Base-by-base conservation (phyloP, 2,113 vertebrate genomes). In the Pomatostomus ruficeps region DNA sequence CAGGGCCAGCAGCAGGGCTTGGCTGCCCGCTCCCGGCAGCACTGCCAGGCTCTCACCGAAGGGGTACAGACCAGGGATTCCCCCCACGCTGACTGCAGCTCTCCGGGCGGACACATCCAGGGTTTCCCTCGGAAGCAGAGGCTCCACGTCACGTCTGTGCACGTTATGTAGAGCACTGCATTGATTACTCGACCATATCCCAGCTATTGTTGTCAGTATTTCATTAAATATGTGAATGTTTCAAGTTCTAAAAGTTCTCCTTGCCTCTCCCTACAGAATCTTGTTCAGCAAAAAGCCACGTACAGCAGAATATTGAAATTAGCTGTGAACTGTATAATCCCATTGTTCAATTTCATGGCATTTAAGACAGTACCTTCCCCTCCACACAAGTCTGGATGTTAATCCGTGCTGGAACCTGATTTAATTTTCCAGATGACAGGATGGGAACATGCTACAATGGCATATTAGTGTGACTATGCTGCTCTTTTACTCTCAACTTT, bases 341-440 rank as follows among this genome's bases (percentile, higher is more conserved):
- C 96, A 98, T 98, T 98, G 97, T 97, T 98, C 92, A 97, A 98
- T 98, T 99, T 98, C 98, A 99, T 98, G 97, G 98, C 96, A 96
- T 98, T 99, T 98, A 98, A 98, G 93, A 96, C 93, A 97, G 66
- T 94, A 94, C 96, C 96, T 97, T 96, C 71, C 84, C 93, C 93
- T 97, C 91, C 95, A 97, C 94, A 95, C 95, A 96, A 96, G 86
- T 82, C 89, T 86, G 95, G 93, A 96, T 96, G 97, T 96, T 98
- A 98, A 98, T 98, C 97, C 96, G 93, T 62, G 91, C 88, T 97
- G 87, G 94, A 98, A 97, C 97, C 95, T 97, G 97, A 98, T 98
- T 98, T 97, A 98, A 98, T 98, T 98, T 98, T 98, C 98, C 98
- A 98, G 98, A 97, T 98, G 97, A 98, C 95, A 97, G 96, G 97